Percentiles rank a stretch among this genome's conserved stretches.
phyloP scores from a whole-genome alignment of 2,113 vertebrate genomes.

The Pelmatolapia mariae region DNA sequence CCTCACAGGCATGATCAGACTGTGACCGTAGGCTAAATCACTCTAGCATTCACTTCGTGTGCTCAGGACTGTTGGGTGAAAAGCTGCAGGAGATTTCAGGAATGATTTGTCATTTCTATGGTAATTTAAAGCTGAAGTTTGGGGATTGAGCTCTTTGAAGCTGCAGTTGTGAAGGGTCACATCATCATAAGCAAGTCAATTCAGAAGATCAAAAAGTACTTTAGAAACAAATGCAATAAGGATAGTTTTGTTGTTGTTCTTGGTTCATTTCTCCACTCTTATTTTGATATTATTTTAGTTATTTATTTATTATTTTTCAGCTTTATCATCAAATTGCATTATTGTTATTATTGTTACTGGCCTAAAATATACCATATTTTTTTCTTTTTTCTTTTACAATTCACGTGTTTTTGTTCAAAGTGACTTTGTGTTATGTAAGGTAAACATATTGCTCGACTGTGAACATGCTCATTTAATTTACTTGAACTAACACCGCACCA shows the following conservation, averaged over 20 bases:
- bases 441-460: neutral
- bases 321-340: neutral
- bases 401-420: neutral
- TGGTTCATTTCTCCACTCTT: neutral
- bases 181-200: neutral
- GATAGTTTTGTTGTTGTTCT: neutral
- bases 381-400: neutral
- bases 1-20: conserved; percentile 45
- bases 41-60: conserved; percentile 34
- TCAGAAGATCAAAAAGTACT: conserved; percentile 2
- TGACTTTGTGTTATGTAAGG: neutral
- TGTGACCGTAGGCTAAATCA: conserved; percentile 39
- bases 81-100: conserved; percentile 44
- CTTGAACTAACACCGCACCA: neutral
- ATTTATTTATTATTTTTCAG: neutral
- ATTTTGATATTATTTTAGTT: neutral
- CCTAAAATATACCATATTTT: neutral
- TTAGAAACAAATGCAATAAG: neutral
- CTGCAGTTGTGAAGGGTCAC: neutral
- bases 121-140: conserved; percentile 39
- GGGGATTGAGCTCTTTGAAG: conserved; percentile 33
- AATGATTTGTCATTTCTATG: conserved; percentile 51
- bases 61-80: conserved; percentile 14
- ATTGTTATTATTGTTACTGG: neutral
- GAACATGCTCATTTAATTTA: neutral